Conservation (phyloP, 2,888 invertebrate species). For the Rhagium mordax region DNA sequence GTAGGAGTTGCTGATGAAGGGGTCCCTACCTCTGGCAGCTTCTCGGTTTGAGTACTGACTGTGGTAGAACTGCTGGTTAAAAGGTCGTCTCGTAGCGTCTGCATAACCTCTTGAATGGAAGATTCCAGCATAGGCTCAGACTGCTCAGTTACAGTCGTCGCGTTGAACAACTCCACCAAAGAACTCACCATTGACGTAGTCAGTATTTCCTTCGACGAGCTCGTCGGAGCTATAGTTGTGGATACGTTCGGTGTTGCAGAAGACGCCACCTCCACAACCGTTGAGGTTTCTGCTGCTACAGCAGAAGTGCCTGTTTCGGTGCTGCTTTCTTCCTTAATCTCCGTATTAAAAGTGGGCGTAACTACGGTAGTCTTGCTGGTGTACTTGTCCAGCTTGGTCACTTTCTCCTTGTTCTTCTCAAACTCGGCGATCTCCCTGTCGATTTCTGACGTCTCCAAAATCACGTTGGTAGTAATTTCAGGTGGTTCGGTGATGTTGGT, state of each 20-base stretch:
- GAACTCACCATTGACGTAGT: constrained; percentile 7
- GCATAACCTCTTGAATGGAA: constrained; percentile 68
- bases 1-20: constrained; percentile 24
- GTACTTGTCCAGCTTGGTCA: constrained; percentile 63
- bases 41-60: constrained; percentile 68
- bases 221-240: constrained; percentile 31
- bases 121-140: constrained; percentile 67
- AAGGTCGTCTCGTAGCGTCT: constrained; percentile 58
- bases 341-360: constrained; percentile 55
- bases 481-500: constrained; percentile 52
- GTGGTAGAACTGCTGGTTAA: constrained; percentile 51
- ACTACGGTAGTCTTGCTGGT: constrained; percentile 53
- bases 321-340: constrained; percentile 27
- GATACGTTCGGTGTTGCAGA: constrained; percentile 2
- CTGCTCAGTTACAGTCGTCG: constrained; percentile 48
- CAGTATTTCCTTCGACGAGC: background rate
- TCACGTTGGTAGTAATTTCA: constrained; percentile 58
- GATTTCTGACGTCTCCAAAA: constrained; percentile 51
- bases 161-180: background rate
- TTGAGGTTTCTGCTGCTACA: background rate
- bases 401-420: constrained; percentile 68
- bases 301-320: background rate
- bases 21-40: constrained; percentile 62
- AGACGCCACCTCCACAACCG: background rate
- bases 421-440: constrained; percentile 61